Base-by-base conservation (phyloP, 1,140 invertebrate genomes). In the Ylistrum balloti region DNA sequence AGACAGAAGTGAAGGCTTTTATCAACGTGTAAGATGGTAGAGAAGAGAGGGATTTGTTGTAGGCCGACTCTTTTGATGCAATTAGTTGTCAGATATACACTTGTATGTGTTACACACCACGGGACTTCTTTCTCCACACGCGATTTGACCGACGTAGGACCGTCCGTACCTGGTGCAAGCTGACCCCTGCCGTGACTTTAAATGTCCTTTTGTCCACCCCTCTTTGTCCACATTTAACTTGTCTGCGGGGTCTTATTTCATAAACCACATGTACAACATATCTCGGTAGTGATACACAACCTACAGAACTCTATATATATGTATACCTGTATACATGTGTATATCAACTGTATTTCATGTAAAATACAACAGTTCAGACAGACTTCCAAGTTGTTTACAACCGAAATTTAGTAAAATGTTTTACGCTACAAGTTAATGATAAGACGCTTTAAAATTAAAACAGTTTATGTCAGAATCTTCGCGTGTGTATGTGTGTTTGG, bases 101-200 rank as follows among this genome's bases (percentile, higher is more conserved):
- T 45, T 17, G 9, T 74, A 28, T 28, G n/a, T 74, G 56, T 74
- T 74, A 74, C 22, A 74, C 56, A 74, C 22, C 22, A 28, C 56
- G 56, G 56, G 20, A 28, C 56, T 28, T 28, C 56, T 74, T n/a
- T n/a, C 56, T 74, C 56, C 56, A 74, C 56, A 74, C 56, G 56
- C 56, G 56, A 74, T 74, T 74, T 74, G 56, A 74, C 56, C 56
- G 56, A 74, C n/a, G 22, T 74, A 74, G 56, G 56, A 74, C 56
- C 56, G 56, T 74, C 56, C 56, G 56, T 74, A 74, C 56, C 56
- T 74, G 56, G 56, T 74, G 56, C 56, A 74, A 74, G 56, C 56
- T 74, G 56, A 74, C 56, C 56, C 56, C 56, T 74, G n/a, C 9
- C 56, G 56, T 74, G 56, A 74, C 56, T 74, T 74, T 74, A 74